A percentile compares a stretch with the other conserved stretches of the same genome.
These are phyloP conservation scores for Rhogogaster chlorosoma DNA, from an alignment of 2,888 invertebrate species.

Conservation along the genomic window DNA sequence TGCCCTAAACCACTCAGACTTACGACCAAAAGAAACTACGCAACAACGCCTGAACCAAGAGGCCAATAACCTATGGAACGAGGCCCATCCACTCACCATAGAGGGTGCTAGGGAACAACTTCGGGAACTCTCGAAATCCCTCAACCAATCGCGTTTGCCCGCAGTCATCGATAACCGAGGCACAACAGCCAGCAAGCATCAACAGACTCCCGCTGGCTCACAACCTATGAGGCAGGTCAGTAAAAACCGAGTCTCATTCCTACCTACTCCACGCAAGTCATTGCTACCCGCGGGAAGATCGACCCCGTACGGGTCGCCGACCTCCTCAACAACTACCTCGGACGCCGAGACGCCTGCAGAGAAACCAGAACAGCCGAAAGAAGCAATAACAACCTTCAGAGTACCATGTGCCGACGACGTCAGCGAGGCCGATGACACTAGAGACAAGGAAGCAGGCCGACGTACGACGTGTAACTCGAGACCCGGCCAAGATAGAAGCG, in stretches of 20 bases:
- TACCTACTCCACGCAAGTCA: not conserved
- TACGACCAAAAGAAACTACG: not conserved
- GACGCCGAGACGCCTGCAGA: not conserved
- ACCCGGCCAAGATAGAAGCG: not conserved
- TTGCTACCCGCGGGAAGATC: slow-evolving; percentile 1
- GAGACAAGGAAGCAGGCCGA: not conserved
- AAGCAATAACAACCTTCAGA: not conserved
- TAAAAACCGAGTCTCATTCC: not conserved
- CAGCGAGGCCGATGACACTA: not conserved
- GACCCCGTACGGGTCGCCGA: not conserved
- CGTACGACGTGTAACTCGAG: not conserved
- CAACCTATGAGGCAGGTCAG: not conserved
- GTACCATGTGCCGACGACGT: not conserved
- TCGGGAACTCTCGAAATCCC: not conserved
- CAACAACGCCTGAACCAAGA: not conserved
- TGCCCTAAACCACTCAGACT: not conserved
- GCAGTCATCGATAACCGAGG: too few relatives aligned
- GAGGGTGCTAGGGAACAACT: not conserved
- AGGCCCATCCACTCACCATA: not conserved
- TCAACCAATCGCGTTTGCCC: not conserved
- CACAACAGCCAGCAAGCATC: not conserved
- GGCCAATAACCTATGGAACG: not conserved
- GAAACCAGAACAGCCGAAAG: not conserved
- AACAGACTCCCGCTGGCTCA: not conserved
- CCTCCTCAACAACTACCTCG: not conserved